These are phyloP conservation scores for Euthynnus affinis DNA, from an alignment of 2,797 vertebrate species.

Conservation along the genomic window DNA sequence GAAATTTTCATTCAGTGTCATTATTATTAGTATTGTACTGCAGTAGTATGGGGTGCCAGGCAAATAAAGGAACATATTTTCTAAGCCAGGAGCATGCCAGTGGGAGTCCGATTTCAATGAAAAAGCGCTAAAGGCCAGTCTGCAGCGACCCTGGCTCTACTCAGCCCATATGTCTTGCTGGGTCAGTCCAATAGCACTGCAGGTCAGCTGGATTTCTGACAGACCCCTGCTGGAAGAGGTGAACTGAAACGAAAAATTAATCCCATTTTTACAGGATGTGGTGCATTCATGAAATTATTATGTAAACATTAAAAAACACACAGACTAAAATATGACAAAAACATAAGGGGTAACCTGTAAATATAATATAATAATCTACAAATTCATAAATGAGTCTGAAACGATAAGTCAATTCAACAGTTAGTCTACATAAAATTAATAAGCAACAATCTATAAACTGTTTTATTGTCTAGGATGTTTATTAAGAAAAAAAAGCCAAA, in stretches of 20 bases:
- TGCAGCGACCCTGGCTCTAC: slow-evolving; percentile 49
- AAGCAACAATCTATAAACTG: not conserved
- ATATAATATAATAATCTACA: not conserved
- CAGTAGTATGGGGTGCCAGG: slow-evolving; percentile 46
- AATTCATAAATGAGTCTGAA: not conserved
- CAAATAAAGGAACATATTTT: slow-evolving; percentile 75
- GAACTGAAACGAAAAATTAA: slow-evolving; percentile 47
- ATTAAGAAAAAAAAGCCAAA: too few species aligned
- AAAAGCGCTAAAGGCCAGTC: slow-evolving; percentile 72
- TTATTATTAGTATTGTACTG: slow-evolving; percentile 73
- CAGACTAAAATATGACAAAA: not conserved
- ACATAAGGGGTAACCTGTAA: not conserved
- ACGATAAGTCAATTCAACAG: not conserved
- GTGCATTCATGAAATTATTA: slow-evolving; percentile 49
- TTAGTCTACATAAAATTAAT: not conserved
- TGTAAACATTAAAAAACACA: slow-evolving; percentile 26
- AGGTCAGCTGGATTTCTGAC: slow-evolving; percentile 63
- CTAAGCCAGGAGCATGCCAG: slow-evolving; percentile 69
- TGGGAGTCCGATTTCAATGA: slow-evolving; percentile 73
- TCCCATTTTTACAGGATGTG: slow-evolving; percentile 35
- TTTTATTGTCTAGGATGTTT: not conserved
- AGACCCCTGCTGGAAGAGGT: slow-evolving; percentile 47
- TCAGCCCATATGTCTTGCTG: slow-evolving; percentile 69
- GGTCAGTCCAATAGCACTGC: slow-evolving; percentile 63
- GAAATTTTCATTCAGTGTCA: slow-evolving; percentile 64